These are phyloP conservation scores for Astreopora myriophthalma DNA, from an alignment of 64 coral and sea anemone genomes.

Conservation along the genomic window DNA sequence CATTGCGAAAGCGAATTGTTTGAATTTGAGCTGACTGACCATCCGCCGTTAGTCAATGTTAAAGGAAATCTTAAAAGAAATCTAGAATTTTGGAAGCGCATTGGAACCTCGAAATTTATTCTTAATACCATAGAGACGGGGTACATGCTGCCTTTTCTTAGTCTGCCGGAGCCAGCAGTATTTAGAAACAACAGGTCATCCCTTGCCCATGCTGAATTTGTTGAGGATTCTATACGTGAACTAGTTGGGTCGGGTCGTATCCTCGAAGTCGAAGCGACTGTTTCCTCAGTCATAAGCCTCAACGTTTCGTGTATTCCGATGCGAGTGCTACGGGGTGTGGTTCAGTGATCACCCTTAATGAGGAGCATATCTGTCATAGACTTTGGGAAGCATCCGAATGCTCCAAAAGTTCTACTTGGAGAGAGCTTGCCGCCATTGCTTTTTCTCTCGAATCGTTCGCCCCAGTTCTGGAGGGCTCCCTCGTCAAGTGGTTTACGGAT, in stretches of 20 bases:
- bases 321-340: conserved; percentile 58
- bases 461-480: neutral
- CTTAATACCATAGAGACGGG: conserved; percentile 19
- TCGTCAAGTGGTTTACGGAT: too few relatives aligned
- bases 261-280: neutral
- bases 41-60: too few relatives aligned
- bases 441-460: conserved; percentile 19
- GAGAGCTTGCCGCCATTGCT: conserved; percentile 4
- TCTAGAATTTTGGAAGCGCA: conserved; percentile 30
- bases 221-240: conserved; percentile 5
- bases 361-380: conserved; percentile 9
- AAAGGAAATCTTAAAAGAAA: conserved; percentile 2
- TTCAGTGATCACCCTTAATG: conserved; percentile 13
- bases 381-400: neutral
- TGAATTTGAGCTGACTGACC: neutral
- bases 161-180: neutral
- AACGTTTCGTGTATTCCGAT: conserved; percentile 59
- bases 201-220: neutral
- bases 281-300: neutral
- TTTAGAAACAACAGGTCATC: conserved; percentile 44
- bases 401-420: conserved; percentile 18
- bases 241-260: neutral
- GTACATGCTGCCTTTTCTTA: neutral
- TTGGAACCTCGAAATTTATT: neutral
- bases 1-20: neutral